phyloP scores from a whole-genome alignment of 2,113 vertebrate genomes.

The Tretioscincus oriximinensis region DNA sequence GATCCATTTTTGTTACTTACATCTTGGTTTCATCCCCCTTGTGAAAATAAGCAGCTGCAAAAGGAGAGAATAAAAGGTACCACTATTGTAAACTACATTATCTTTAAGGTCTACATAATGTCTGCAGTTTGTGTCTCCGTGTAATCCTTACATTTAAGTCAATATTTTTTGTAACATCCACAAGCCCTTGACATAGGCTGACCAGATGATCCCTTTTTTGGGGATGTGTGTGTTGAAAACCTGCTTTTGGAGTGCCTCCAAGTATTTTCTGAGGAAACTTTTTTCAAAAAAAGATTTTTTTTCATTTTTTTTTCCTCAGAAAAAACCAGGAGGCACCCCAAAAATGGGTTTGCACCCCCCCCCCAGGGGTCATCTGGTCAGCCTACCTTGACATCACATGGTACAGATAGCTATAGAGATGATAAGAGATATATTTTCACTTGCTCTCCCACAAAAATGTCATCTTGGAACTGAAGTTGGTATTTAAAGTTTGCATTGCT shows the following conservation, averaged over 20 bases:
- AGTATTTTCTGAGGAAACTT: no score
- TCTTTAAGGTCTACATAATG: constrained; percentile 39
- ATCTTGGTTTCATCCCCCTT: constrained; percentile 29
- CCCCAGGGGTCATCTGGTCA: no score
- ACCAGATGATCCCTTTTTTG: no score
- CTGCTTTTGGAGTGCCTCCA: no score
- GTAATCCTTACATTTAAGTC: constrained; percentile 40
- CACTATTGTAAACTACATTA: constrained; percentile 40
- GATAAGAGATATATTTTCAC: constrained; percentile 46
- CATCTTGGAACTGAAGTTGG: constrained; percentile 35
- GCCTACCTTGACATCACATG: background rate
- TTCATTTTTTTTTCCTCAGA: no score
- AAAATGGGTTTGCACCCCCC: no score
- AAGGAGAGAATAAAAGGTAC: constrained; percentile 22
- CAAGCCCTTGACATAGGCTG: constrained; percentile 47
- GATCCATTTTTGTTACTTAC: constrained; percentile 1
- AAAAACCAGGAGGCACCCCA: no score
- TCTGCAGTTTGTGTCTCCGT: background rate
- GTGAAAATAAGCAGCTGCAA: constrained; percentile 19
- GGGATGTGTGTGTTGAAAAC: no score
- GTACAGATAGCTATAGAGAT: constrained; percentile 23
- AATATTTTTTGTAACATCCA: constrained; percentile 14
- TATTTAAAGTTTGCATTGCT: constrained; percentile 52
- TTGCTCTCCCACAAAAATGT: constrained; percentile 50
- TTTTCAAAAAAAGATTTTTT: no score